Conservation (phyloP, 1,140 invertebrate genomes). For the Eupeodes corollae region DNA sequence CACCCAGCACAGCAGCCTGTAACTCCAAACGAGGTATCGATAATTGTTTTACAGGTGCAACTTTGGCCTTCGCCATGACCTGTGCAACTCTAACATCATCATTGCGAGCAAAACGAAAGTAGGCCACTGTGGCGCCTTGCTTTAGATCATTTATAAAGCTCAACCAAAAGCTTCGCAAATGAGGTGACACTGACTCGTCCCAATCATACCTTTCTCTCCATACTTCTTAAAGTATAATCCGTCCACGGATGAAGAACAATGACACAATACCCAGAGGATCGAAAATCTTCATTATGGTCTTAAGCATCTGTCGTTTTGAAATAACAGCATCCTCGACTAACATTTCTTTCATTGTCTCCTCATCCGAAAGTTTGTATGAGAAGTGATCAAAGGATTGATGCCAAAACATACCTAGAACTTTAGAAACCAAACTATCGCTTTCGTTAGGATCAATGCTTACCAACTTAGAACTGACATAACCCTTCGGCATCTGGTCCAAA, state of each 20-base stretch:
- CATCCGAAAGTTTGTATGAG: too few species aligned
- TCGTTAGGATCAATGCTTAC: too few species aligned
- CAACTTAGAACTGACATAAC: too few species aligned
- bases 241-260: slow-evolving; percentile 13
- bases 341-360: too few species aligned
- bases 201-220: slow-evolving; percentile 15
- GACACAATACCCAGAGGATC: slow-evolving; percentile 20
- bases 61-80: slow-evolving; percentile 17
- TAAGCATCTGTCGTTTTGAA: slow-evolving; percentile 7
- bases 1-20: slow-evolving; percentile 27
- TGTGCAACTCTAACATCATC: neutral
- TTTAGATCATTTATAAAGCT: too few species aligned
- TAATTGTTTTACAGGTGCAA: slow-evolving; percentile 24
- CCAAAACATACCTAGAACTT: too few species aligned
- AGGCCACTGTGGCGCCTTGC: slow-evolving; percentile 12
- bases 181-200: slow-evolving; percentile 9
- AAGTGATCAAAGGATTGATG: too few species aligned
- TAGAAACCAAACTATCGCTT: too few species aligned
- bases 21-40: slow-evolving; percentile 36
- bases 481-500: too few species aligned
- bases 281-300: slow-evolving; percentile 12
- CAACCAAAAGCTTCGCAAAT: neutral
- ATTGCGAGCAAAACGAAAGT: slow-evolving; percentile 4
- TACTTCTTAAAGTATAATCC: slow-evolving; percentile 21
- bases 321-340: too few species aligned